Percentiles rank a stretch among this genome's conserved stretches.
Evolutionary conservation across 92 coral and sea anemone species (phyloP).

Genomic region (Plumapathes pennacea): DNA sequence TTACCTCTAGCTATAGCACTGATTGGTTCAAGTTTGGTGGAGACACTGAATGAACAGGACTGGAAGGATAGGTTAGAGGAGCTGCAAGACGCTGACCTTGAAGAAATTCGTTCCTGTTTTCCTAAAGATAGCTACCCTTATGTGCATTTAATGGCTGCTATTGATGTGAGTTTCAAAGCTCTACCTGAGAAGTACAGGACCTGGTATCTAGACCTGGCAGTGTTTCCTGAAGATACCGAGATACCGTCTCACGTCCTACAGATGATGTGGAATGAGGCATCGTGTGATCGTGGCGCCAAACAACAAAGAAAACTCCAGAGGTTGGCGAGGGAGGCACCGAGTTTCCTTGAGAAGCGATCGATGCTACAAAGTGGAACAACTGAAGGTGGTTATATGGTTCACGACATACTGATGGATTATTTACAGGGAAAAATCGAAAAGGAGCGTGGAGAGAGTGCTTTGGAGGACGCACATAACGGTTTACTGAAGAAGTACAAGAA

Average conservation of each 20-base stretch:
- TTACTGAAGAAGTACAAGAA: conserved; percentile 20
- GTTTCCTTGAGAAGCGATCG: conserved; percentile 43
- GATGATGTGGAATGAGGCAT: conserved; percentile 43
- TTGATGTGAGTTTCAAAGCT: conserved; percentile 50
- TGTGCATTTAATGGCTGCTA: conserved; percentile 56
- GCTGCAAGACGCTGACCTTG: conserved; percentile 52
- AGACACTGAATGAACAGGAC: conserved; percentile 22
- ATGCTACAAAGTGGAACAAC: conserved; percentile 49
- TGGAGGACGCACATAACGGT: conserved; percentile 7
- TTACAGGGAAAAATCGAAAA: conserved; percentile 34
- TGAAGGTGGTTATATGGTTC: conserved; percentile 30
- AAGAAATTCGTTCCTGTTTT: conserved; percentile 48
- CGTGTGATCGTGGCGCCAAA: no score
- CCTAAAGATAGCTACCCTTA: conserved; percentile 58
- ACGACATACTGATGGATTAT: conserved; percentile 59
- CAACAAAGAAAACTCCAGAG: no score
- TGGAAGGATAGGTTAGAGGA: conserved; percentile 60
- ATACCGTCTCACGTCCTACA: conserved; percentile 51
- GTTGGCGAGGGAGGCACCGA: conserved; percentile 20
- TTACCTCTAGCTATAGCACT: conserved; percentile 55
- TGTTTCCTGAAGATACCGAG: conserved; percentile 62
- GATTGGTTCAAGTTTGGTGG: conserved; percentile 56
- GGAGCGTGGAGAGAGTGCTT: conserved; percentile 15
- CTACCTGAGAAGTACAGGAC: conserved; percentile 11
- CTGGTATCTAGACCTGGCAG: conserved; percentile 45